Evolutionary conservation across 2,113 vertebrate species (phyloP).

Genomic region (Jaculus jaculus): DNA sequence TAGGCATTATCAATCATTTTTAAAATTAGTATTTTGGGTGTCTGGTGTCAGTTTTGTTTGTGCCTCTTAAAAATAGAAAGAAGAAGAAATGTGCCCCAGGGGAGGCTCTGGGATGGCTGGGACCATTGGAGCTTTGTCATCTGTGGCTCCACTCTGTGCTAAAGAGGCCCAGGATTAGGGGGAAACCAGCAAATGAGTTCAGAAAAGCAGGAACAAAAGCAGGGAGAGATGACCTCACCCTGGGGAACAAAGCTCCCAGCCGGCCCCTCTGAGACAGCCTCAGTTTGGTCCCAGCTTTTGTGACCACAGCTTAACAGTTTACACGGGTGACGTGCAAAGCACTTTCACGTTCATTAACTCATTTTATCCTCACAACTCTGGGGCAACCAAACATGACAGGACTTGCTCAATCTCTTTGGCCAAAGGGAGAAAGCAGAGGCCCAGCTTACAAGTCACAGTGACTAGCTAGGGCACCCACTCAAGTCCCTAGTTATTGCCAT

Average conservation of each 20-base stretch:
- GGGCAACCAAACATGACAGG: not conserved
- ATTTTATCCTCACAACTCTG: conserved; percentile 44
- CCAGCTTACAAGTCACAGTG: conserved; percentile 11
- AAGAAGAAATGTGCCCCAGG: conserved; percentile 36
- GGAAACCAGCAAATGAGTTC: conserved; percentile 61
- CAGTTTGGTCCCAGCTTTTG: conserved; percentile 31
- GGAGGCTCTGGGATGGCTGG: not conserved
- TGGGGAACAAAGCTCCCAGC: conserved; percentile 57
- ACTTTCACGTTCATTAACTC: conserved; percentile 70
- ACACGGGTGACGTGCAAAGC: conserved; percentile 20
- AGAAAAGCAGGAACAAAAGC: conserved; percentile 71
- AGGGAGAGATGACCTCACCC: conserved; percentile 73
- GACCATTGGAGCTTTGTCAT: conserved; percentile 43
- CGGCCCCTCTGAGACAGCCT: not conserved
- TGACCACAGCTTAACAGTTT: conserved; percentile 54
- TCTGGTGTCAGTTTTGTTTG: conserved; percentile 47
- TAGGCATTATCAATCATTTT: not conserved
- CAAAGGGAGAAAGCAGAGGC: conserved; percentile 38
- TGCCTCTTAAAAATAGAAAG: conserved; percentile 60
- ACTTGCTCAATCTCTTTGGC: not conserved
- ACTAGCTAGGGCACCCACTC: not conserved
- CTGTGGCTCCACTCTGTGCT: not conserved
- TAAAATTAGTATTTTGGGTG: not conserved
- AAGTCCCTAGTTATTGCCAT: not conserved
- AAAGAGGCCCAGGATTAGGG: conserved; percentile 55